Base-by-base conservation (phyloP, 2,113 vertebrate genomes). In the Rhipidura dahli region DNA sequence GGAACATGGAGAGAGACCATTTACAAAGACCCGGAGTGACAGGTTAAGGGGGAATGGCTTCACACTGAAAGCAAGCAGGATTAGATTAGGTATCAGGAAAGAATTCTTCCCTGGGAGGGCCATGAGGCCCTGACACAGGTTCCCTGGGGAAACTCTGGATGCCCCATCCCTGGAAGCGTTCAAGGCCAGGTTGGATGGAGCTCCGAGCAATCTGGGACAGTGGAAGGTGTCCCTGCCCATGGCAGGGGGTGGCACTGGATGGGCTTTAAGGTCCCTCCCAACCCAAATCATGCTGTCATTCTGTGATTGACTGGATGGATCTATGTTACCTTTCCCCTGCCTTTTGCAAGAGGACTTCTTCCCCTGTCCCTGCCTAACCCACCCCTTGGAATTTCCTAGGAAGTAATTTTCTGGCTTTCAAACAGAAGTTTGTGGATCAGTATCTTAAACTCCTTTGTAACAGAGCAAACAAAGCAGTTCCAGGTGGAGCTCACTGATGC, bases 401-500 rank as follows among this genome's bases (percentile, higher is more conserved):
- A 89, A 85, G 65, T 69, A 40, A 57, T 68, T 82, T 82, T 59
- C 44, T 45, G 54, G 22, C 26, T 90, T 86, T 77, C 64, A 83
- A 81, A 66, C 22, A 19, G 4, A 42, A 64, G 31, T 83, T 89
- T 73, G 51, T 86, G 80, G 53, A 89, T 93, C 57, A 45, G 40
- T 87, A 65, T 64, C 86, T 92, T 81, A 75, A 90, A 86, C 23
- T 92, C 31, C 78, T 90, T 86, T 83, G 83, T 71, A 63, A 45
- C 30, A 81, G 37, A 78, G 92, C 76, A 92, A 94, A 90, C 30
- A 89, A 81, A 87, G 79, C 61, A 37, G 57, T 35, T 94, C 89
- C 75, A 93, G 47, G 80, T 86, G 76, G 57, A 84, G 37, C 90
- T 92, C 53, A 2, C 65, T 75, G 39, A 71, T 51, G 68, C 51